Conservation (phyloP, 2,888 invertebrate genomes). For the Acanthosepion lycidas region DNA sequence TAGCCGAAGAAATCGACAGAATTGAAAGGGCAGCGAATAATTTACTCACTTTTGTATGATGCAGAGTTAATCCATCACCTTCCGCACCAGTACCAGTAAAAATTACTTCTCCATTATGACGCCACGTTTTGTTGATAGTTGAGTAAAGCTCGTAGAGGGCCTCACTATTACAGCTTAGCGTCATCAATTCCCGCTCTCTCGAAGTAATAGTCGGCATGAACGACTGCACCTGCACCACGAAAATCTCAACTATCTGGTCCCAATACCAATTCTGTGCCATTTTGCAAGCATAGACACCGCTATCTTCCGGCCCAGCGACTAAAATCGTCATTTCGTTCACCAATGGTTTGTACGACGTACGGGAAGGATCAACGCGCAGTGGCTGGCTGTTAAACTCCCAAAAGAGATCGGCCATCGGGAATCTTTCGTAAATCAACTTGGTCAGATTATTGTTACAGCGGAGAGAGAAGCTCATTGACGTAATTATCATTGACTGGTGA, state of each 20-base stretch:
- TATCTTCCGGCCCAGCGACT: neutral
- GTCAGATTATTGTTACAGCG: neutral
- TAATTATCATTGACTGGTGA: neutral
- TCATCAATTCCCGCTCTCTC: neutral
- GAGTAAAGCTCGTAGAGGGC: neutral
- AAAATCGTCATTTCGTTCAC: neutral
- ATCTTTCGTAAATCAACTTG: neutral
- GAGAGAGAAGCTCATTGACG: neutral
- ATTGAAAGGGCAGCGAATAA: neutral
- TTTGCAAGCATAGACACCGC: constrained; percentile 24
- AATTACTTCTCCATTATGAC: neutral
- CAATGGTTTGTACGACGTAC: neutral
- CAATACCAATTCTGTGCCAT: constrained; percentile 34
- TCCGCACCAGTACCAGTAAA: neutral
- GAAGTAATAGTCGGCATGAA: no score
- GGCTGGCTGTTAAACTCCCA: constrained; percentile 16
- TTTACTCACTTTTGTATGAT: neutral
- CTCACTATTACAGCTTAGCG: neutral
- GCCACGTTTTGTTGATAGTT: neutral
- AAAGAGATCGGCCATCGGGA: constrained; percentile 41
- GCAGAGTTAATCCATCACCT: neutral
- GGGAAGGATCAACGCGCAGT: neutral
- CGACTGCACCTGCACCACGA: neutral
- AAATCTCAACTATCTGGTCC: neutral
- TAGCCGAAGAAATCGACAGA: no score